A percentile compares a stretch with the other conserved stretches of the same genome.
Conservation (phyloP, 2,113 vertebrate species). For the Melanostigma gelatinosum region DNA sequence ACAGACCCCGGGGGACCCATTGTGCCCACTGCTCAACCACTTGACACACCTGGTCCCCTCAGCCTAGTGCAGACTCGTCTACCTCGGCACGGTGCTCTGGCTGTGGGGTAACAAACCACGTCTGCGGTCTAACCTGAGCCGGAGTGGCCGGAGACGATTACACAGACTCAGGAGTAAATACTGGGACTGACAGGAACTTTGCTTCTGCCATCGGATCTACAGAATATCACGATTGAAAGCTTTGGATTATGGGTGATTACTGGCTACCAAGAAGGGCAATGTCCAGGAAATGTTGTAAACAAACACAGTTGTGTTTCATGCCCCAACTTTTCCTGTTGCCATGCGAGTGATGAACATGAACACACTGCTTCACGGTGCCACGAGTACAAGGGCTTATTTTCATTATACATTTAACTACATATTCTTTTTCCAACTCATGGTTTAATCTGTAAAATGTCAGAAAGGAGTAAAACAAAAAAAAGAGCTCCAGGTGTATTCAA, state of each 20-base stretch:
- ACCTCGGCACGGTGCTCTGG: slow-evolving; percentile 26
- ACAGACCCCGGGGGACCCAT: slow-evolving; percentile 47
- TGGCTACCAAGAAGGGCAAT: neutral
- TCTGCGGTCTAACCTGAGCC: slow-evolving; percentile 24
- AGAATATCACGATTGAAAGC: neutral
- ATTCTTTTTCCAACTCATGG: neutral
- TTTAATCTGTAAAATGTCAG: too few species aligned
- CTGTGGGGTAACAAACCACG: slow-evolving; percentile 19
- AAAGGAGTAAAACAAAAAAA: too few species aligned
- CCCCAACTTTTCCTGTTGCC: too few species aligned
- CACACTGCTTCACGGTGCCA: too few species aligned
- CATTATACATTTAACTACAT: neutral
- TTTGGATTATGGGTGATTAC: slow-evolving; percentile 8
- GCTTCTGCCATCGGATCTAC: slow-evolving; percentile 3
- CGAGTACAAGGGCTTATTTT: neutral
- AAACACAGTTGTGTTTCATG: neutral
- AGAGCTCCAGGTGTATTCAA: too few species aligned
- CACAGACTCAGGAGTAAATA: slow-evolving; percentile 25
- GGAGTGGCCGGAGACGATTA: neutral
- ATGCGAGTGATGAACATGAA: too few species aligned
- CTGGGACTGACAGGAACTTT: neutral
- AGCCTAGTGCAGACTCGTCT: slow-evolving; percentile 45
- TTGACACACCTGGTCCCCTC: slow-evolving; percentile 74
- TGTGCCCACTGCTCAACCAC: slow-evolving; percentile 54
- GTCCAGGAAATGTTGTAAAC: slow-evolving; percentile 4